A percentile compares a stretch with the other conserved stretches of the same genome.
These are phyloP conservation scores for Trichoplusia ni DNA, from an alignment of 1,140 invertebrate genomes.

Conservation along the genomic window DNA sequence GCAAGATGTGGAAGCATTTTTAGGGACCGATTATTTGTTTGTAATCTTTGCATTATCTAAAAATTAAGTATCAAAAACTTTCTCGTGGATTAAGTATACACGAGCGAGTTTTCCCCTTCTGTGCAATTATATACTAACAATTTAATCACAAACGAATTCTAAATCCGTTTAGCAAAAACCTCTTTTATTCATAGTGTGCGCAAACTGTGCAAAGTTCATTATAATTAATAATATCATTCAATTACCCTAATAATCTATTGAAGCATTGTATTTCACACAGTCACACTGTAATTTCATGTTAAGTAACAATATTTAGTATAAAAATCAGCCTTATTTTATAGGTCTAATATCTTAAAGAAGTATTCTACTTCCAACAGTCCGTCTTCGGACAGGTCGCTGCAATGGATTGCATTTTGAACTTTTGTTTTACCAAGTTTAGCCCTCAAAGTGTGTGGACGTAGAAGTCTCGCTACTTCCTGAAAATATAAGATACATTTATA, in stretches of 20 bases:
- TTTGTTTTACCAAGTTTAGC: conserved; percentile 92
- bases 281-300: conserved; percentile 4
- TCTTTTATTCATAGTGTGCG: no score
- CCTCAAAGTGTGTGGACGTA: conserved; percentile 91
- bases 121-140: no score
- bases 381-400: conserved; percentile 95
- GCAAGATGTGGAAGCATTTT: no score
- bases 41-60: no score
- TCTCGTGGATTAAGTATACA: no score
- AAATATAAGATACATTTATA: conserved; percentile 39
- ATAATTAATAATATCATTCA: not conserved
- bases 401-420: conserved; percentile 94
- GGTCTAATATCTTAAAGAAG: conserved; percentile 88
- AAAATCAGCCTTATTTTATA: conserved; percentile 50
- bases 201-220: not conserved
- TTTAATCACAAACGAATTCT: no score
- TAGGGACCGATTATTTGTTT: no score
- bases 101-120: no score
- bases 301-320: not conserved
- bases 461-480: conserved; percentile 91
- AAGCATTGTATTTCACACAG: not conserved
- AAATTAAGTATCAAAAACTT: no score
- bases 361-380: conserved; percentile 91
- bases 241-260: not conserved
- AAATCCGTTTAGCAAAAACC: no score